Base-by-base conservation (phyloP, 2,797 vertebrate species). In the Galagoides demidoff region DNA sequence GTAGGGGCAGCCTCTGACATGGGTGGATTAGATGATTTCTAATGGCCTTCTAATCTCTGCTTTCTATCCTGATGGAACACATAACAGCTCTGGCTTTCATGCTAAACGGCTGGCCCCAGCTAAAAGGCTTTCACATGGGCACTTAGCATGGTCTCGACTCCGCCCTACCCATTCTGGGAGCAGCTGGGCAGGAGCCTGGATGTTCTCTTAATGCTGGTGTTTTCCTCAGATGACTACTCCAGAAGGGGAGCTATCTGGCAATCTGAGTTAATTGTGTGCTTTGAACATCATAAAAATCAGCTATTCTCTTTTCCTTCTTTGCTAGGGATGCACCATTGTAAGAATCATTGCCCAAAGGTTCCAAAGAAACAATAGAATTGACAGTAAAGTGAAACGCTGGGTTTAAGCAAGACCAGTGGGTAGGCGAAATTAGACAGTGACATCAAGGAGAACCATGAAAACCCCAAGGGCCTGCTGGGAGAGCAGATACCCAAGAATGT, bases 401-500 rank as follows among this genome's bases (percentile, higher is more conserved):
- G 99, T 99, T 99, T 27, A 99, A 98, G 34, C 99, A 99, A 97
- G 99, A 99, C 94, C 98, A 39, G 95, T 99, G 2, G 92, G 98
- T 1, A 99, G 98, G 22, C 98, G 91, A 96, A 99, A 99, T 93
- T 98, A 99, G 45, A 98, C 98, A 0, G 99, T 99, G 83, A 99
- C 97, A 99, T 99, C 68, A 99, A 99, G 52, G 98, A 99, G 0
- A 98, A 99, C 1, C 99, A 99, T 0, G 99, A 99, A 98, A 99
- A 99, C 14, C 96, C 98, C 37, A 99, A 99, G 85, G 99, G 99
- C 57, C 98, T 99, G 0, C 98, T 98, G 1, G 99, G 99, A 81
- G 98, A 99, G 97, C 99, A 98, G 96, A 97, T 99, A 96, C 99
- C 99, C 8, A 96, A 97, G 91, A 99, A 99, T 13, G 99, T 99